Evolutionary conservation across 2,888 invertebrate genomes (phyloP).

Genomic region (Dichetophora obliterata): DNA sequence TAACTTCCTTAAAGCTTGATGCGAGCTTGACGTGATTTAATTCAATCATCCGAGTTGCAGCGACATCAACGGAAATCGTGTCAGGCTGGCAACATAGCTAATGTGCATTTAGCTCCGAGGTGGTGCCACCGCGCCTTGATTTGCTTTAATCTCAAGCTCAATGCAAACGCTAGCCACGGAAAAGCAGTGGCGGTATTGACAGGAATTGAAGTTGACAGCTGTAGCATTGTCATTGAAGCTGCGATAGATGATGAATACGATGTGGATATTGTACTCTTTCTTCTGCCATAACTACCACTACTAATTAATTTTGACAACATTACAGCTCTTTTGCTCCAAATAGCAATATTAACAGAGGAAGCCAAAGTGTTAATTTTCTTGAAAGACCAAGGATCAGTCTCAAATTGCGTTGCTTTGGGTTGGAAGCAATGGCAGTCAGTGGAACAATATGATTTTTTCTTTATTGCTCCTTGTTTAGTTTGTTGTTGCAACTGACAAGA

Average conservation of each 20-base stretch:
- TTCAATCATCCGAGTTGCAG: neutral
- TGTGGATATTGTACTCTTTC: too few species aligned
- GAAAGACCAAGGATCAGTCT: neutral
- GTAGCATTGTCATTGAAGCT: conserved; percentile 12
- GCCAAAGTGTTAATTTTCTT: neutral
- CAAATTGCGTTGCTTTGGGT: neutral
- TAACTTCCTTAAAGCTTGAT: neutral
- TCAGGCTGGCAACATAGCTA: neutral
- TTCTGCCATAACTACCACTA: too few species aligned
- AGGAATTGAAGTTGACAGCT: conserved; percentile 19
- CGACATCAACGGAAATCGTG: conserved; percentile 11
- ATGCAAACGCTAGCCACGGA: neutral
- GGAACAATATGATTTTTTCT: neutral
- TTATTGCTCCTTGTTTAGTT: conserved; percentile 4
- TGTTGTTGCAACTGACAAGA: neutral
- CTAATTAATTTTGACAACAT: too few species aligned
- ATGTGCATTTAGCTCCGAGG: neutral
- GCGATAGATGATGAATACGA: conserved; percentile 26
- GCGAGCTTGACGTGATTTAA: neutral
- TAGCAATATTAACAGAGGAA: too few species aligned
- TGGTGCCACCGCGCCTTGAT: neutral
- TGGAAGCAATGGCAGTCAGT: neutral
- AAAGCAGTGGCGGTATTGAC: neutral
- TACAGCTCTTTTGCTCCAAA: too few species aligned
- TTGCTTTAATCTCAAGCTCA: neutral